These are phyloP conservation scores for Drosophila pallidifrons DNA, from an alignment of 1,140 invertebrate genomes.

Conservation along the genomic window DNA sequence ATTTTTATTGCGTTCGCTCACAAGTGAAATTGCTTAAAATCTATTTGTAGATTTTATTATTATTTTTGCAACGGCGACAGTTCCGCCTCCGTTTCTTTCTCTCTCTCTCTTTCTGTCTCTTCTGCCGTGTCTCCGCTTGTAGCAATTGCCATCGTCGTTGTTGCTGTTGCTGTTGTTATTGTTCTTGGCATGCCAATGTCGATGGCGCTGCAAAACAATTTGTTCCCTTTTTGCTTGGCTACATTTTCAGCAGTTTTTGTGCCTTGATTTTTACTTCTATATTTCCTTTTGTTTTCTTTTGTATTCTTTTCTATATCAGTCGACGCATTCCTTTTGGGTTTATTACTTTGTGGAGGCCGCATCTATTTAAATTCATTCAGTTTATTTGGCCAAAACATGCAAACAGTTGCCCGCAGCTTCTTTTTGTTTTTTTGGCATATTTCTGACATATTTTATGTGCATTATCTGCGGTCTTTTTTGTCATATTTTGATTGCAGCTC, in stretches of 20 bases:
- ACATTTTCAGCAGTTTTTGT: conserved; percentile 37
- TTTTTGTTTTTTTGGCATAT: conserved; percentile 39
- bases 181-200: conserved; percentile 58
- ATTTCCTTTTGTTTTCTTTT: conserved; percentile 51
- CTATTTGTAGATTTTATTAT: conserved; percentile 73
- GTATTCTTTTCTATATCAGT: conserved; percentile 22
- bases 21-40: conserved; percentile 83
- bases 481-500: conserved; percentile 49
- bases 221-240: conserved; percentile 59
- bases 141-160: conserved; percentile 32
- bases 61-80: conserved; percentile 53
- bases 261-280: conserved; percentile 53
- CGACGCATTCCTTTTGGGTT: conserved; percentile 74
- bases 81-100: conserved; percentile 37
- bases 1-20: conserved; percentile 82
- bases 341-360: conserved; percentile 61
- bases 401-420: conserved; percentile 49
- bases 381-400: conserved; percentile 77
- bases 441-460: conserved; percentile 77
- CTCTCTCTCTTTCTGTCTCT: too few species aligned
- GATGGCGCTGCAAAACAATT: conserved; percentile 70
- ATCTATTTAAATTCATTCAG: conserved; percentile 69
- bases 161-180: conserved; percentile 39
- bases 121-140: conserved; percentile 1
- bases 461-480: conserved; percentile 62